Conservation (phyloP, 2,113 vertebrate genomes). For the Tympanuchus pallidicinctus region DNA sequence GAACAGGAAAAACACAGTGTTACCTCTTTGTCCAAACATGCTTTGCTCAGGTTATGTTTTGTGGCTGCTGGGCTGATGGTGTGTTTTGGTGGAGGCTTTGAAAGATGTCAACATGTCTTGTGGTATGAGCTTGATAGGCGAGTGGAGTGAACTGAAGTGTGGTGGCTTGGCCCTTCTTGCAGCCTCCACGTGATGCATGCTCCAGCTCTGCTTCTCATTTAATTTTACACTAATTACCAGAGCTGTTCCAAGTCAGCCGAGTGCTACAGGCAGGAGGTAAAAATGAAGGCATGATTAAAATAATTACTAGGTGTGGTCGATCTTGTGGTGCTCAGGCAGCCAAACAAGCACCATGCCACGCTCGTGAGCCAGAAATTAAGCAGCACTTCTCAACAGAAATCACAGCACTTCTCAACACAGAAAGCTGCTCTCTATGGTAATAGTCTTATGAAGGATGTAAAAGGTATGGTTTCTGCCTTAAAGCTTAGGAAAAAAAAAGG, state of each 20-base stretch:
- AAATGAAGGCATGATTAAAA: conserved; percentile 23
- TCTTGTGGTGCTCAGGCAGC: not conserved
- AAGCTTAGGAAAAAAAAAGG: not conserved
- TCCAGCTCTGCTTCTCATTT: not conserved
- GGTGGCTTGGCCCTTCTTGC: not conserved
- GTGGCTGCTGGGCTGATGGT: too few species aligned
- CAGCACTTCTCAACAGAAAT: not conserved
- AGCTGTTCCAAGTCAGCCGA: not conserved
- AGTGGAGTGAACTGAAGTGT: not conserved
- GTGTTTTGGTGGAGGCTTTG: not conserved
- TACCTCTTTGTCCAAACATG: not conserved
- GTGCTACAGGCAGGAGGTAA: not conserved
- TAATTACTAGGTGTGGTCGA: not conserved
- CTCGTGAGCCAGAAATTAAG: not conserved
- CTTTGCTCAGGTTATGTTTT: not conserved
- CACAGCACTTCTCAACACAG: not conserved
- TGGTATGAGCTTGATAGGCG: not conserved
- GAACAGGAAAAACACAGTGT: not conserved
- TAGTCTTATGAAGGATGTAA: not conserved
- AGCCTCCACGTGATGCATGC: not conserved
- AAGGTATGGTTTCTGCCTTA: not conserved
- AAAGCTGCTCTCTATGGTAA: not conserved
- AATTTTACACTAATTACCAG: not conserved
- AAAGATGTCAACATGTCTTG: not conserved
- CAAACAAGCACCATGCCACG: not conserved